phyloP scores from a whole-genome alignment of 2,888 invertebrate genomes.

The Stenichneumon culpator region DNA sequence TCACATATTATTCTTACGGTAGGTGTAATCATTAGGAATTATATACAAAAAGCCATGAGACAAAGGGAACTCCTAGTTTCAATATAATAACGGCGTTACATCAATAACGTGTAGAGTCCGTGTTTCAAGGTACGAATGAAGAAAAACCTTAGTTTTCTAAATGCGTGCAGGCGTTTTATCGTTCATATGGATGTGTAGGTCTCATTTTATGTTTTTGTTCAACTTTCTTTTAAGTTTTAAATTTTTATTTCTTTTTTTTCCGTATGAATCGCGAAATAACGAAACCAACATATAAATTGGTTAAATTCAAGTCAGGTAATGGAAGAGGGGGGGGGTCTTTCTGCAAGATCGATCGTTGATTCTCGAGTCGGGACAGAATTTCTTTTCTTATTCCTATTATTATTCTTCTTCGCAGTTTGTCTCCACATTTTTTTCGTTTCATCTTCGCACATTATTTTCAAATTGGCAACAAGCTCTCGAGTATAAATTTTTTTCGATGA shows the following conservation, averaged over 20 bases:
- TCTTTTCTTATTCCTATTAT: slow-evolving; percentile 37
- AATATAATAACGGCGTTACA: slow-evolving; percentile 74
- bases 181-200: slow-evolving; percentile 10
- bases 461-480: background rate
- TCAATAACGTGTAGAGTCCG: slow-evolving; percentile 76
- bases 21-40: slow-evolving; percentile 81
- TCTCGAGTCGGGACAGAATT: slow-evolving; percentile 37
- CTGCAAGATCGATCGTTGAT: slow-evolving; percentile 54
- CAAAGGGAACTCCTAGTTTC: slow-evolving; percentile 77
- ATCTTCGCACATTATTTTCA: slow-evolving; percentile 18
- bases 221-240: slow-evolving; percentile 17
- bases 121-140: slow-evolving; percentile 74
- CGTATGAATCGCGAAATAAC: slow-evolving; percentile 66
- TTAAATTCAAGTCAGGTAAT: slow-evolving; percentile 66
- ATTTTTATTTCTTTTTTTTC: slow-evolving; percentile 11
- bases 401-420: slow-evolving; percentile 17
- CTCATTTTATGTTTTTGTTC: slow-evolving; percentile 23
- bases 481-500: slow-evolving; percentile 19
- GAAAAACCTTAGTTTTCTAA: slow-evolving; percentile 48
- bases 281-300: slow-evolving; percentile 71
- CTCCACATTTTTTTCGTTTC: background rate
- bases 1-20: slow-evolving; percentile 79
- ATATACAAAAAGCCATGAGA: slow-evolving; percentile 84
- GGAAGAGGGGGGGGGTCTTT: background rate
- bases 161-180: slow-evolving; percentile 52